phyloP scores from a whole-genome alignment of 2,888 invertebrate genomes.

The Galerucella pusilla region DNA sequence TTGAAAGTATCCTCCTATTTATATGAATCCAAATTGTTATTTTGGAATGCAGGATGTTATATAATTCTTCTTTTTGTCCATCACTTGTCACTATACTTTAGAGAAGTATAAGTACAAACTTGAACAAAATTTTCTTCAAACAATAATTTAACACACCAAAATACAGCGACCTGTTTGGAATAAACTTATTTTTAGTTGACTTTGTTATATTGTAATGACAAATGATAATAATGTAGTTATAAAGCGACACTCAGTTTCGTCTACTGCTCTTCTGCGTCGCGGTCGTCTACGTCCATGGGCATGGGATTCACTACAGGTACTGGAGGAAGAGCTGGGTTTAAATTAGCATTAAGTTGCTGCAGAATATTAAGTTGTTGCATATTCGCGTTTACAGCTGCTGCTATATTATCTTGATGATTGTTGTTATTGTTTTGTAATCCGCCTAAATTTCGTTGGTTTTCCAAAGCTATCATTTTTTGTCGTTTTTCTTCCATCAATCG shows the following conservation, averaged over 20 bases:
- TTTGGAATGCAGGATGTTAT: no score
- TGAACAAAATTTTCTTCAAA: no score
- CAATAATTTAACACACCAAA: no score
- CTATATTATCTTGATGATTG: conserved; percentile 53
- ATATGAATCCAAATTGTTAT: no score
- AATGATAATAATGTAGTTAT: neutral
- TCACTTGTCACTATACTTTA: no score
- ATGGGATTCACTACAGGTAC: conserved; percentile 52
- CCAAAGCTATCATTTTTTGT: conserved; percentile 76
- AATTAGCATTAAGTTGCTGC: conserved; percentile 62
- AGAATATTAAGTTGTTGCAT: conserved; percentile 63
- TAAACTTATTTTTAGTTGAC: no score
- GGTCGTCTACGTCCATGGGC: conserved; percentile 49
- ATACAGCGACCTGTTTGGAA: no score
- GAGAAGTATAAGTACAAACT: no score
- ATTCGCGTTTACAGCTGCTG: conserved; percentile 57
- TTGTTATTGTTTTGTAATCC: conserved; percentile 51
- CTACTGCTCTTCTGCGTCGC: conserved; percentile 7
- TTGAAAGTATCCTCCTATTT: neutral
- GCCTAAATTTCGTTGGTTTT: conserved; percentile 63
- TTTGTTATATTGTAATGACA: no score
- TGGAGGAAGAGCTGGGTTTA: conserved; percentile 57
- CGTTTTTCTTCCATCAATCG: conserved; percentile 87
- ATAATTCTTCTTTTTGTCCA: no score
- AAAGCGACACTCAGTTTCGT: neutral